These are phyloP conservation scores for Macrophya alboannulata DNA, from an alignment of 2,888 invertebrate genomes.

Conservation along the genomic window DNA sequence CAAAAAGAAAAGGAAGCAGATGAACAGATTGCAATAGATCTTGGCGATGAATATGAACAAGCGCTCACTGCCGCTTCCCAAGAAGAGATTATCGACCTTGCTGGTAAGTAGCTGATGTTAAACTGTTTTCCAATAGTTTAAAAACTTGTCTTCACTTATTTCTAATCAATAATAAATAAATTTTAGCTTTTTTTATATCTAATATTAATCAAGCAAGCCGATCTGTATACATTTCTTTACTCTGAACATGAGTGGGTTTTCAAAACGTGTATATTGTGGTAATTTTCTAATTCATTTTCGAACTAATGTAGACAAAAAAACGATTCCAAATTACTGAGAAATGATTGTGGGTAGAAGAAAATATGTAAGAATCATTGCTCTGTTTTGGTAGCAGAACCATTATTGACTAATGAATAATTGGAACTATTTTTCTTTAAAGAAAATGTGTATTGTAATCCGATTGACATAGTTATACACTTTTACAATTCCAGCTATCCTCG, in stretches of 20 bases:
- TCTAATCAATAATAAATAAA: background rate
- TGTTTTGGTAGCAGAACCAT: background rate
- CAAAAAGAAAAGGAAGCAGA: constrained; percentile 90
- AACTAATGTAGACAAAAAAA: background rate
- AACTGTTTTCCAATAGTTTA: constrained; percentile 40
- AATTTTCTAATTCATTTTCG: too few relatives aligned
- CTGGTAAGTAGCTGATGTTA: constrained; percentile 83
- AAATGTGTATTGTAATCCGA: background rate
- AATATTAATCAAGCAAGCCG: background rate
- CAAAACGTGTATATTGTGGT: background rate
- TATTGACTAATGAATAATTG: background rate
- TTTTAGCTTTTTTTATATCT: background rate
- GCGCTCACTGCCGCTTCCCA: constrained; percentile 94
- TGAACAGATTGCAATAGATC: constrained; percentile 95
- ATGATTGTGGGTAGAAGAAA: background rate
- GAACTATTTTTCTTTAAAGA: background rate
- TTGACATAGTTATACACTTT: background rate
- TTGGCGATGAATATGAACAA: constrained; percentile 96
- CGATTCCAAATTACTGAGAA: background rate
- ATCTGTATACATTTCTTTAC: background rate
- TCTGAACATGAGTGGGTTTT: background rate
- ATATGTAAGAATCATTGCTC: background rate
- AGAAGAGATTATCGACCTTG: constrained; percentile 99
- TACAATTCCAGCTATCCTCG: constrained; percentile 92
- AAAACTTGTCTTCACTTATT: background rate